Conservation (phyloP, 2,113 vertebrate species). For the Telmatochromis sp. region DNA sequence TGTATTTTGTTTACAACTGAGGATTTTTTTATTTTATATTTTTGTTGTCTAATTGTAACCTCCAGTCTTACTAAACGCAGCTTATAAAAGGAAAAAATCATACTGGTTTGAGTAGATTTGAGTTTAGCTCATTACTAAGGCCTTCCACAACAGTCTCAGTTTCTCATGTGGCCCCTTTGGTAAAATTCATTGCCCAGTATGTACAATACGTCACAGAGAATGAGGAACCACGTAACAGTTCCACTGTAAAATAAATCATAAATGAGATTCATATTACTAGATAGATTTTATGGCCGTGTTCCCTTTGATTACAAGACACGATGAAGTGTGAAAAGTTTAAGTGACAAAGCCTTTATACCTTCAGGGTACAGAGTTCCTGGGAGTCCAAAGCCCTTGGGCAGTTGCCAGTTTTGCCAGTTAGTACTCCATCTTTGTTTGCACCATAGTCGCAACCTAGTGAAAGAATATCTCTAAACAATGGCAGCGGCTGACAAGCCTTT, state of each 20-base stretch:
- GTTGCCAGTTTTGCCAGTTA: background rate
- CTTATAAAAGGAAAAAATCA: background rate
- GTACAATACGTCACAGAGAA: background rate
- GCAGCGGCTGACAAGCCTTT: background rate
- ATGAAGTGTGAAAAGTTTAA: background rate
- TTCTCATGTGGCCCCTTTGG: background rate
- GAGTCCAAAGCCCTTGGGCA: background rate
- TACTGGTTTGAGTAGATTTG: background rate
- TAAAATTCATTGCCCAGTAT: background rate
- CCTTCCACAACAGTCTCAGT: background rate
- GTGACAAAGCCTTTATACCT: background rate
- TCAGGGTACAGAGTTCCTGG: background rate
- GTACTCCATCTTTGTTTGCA: background rate
- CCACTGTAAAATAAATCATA: background rate
- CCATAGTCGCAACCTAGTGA: background rate
- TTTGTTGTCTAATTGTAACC: background rate
- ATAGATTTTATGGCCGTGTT: background rate
- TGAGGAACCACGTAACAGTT: background rate
- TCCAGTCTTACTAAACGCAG: rapidly evolving
- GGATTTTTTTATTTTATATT: background rate
- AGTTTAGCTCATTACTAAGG: background rate
- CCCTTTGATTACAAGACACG: background rate
- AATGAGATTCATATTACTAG: background rate
- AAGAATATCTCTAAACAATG: background rate
- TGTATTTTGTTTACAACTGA: background rate